phyloP scores from a whole-genome alignment of 1,140 invertebrate species.

The Latrodectus geometricus region DNA sequence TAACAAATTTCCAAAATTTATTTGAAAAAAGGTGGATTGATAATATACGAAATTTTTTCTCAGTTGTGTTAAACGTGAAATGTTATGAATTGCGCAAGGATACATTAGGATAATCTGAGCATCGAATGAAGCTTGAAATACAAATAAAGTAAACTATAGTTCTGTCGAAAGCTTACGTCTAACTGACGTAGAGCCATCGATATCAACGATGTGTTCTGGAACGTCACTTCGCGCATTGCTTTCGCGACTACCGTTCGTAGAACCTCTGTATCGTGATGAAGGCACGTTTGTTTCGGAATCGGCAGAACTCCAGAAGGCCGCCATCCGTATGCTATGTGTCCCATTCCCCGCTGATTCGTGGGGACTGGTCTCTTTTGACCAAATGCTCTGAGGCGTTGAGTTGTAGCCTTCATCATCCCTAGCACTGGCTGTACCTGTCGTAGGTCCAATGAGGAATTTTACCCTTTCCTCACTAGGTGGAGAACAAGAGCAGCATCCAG shows the following conservation, averaged over 20 bases:
- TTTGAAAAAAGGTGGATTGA: background rate
- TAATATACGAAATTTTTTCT: background rate
- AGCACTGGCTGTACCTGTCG: background rate
- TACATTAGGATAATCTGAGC: background rate
- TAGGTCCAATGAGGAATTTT: conserved; percentile 46
- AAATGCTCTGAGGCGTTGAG: background rate
- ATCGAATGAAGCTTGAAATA: background rate
- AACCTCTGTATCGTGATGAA: conserved; percentile 42
- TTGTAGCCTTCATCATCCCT: conserved; percentile 32
- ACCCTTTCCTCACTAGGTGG: conserved; percentile 62
- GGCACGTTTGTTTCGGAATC: conserved; percentile 32
- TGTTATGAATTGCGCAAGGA: background rate
- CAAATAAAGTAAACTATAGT: conserved; percentile 32
- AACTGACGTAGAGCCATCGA: conserved; percentile 53
- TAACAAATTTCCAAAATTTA: background rate
- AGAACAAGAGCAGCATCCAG: conserved; percentile 62
- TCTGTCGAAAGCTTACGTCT: conserved; percentile 62
- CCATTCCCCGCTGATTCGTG: background rate
- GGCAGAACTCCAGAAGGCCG: conserved; percentile 38
- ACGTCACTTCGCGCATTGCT: conserved; percentile 45
- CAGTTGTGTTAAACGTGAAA: background rate
- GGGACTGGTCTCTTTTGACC: conserved; percentile 2
- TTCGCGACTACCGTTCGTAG: conserved; percentile 40
- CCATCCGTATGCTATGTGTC: conserved; percentile 26
- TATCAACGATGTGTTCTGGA: conserved; percentile 52